phyloP scores from a whole-genome alignment of 2,797 vertebrate species.

The Alosa sapidissima region DNA sequence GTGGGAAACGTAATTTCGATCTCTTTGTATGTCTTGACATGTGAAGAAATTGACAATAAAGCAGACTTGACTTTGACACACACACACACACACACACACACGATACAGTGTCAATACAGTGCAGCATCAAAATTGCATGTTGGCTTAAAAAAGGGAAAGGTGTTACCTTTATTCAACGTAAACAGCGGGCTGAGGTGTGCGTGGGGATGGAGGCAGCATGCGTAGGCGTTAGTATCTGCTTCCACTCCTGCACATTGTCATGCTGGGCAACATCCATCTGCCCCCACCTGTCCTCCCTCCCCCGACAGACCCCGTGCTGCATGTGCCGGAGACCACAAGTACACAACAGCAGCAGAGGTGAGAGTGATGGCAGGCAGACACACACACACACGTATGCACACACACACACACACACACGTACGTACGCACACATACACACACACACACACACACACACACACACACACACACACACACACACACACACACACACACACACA shows the following conservation, averaged over 20 bases:
- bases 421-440: no score
- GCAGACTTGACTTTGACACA: no score
- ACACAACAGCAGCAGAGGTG: not conserved
- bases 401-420: no score
- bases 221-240: not conserved
- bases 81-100: not conserved
- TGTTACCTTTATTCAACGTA: not conserved
- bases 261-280: not conserved
- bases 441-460: not conserved
- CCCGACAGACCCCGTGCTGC: not conserved
- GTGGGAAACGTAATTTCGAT: no score
- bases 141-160: not conserved
- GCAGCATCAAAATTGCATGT: not conserved
- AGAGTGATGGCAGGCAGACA: not conserved
- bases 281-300: not conserved
- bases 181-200: not conserved
- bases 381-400: not conserved
- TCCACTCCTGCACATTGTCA: not conserved
- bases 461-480: not conserved
- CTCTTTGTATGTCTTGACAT: no score
- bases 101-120: not conserved
- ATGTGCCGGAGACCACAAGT: not conserved
- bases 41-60: no score
- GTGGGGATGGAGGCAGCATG: not conserved
- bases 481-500: not conserved